Evolutionary conservation across 2,888 invertebrate genomes (phyloP).

Genomic region (Stramonita haemastoma): DNA sequence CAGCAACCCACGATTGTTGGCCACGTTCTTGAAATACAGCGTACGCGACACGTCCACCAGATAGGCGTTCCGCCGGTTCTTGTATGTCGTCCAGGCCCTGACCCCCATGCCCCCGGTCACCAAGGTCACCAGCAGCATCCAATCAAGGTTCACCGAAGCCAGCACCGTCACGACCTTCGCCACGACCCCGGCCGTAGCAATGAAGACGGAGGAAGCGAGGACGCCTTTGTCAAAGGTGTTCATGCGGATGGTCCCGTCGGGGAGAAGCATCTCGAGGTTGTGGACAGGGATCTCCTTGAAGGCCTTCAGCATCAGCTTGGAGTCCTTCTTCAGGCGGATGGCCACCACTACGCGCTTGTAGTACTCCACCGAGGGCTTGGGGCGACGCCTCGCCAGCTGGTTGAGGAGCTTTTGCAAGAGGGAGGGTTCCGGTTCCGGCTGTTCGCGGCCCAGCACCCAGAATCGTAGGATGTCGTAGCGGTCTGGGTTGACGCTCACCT

Average conservation of each 20-base stretch:
- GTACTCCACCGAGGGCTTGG: constrained; percentile 60
- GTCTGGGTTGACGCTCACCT: constrained; percentile 72
- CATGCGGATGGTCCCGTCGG: constrained; percentile 72
- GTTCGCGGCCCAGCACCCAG: constrained; percentile 75
- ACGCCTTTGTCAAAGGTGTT: constrained; percentile 66
- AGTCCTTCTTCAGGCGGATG: constrained; percentile 72
- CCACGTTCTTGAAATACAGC: constrained; percentile 75
- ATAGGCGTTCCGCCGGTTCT: constrained; percentile 69
- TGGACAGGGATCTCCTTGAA: constrained; percentile 75
- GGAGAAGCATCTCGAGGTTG: constrained; percentile 72
- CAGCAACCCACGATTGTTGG: constrained; percentile 75
- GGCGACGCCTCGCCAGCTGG: constrained; percentile 43
- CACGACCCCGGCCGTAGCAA: constrained; percentile 64
- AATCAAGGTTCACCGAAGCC: constrained; percentile 59
- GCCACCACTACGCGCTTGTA: constrained; percentile 76
- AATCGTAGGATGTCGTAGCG: constrained; percentile 74
- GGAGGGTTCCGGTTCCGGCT: constrained; percentile 57
- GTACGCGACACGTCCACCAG: constrained; percentile 68
- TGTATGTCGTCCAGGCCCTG: constrained; percentile 65
- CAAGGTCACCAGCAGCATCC: constrained; percentile 65
- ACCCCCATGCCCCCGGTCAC: constrained; percentile 63
- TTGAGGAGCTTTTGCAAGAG: constrained; percentile 50
- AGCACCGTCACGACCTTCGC: constrained; percentile 69
- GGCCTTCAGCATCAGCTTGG: constrained; percentile 75
- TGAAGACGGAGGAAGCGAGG: constrained; percentile 56